Percentiles rank a stretch among this genome's conserved stretches.
phyloP scores from a whole-genome alignment of 1,140 invertebrate genomes.

The Druon quercuslanigerum region DNA sequence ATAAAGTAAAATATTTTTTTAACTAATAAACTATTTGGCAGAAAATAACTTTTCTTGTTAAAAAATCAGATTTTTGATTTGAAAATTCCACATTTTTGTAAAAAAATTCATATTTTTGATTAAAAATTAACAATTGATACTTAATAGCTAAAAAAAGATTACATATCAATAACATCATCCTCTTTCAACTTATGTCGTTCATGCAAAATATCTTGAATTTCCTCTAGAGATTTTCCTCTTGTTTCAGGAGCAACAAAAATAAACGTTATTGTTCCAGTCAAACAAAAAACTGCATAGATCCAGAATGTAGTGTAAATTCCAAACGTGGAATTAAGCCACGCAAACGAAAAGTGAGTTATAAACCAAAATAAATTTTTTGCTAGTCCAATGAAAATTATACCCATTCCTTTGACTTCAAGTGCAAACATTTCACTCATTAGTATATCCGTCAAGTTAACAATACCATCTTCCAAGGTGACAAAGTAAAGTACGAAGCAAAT shows the following conservation, averaged over 20 bases:
- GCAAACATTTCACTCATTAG: constrained; percentile 15
- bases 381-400: not conserved
- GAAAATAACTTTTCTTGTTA: too few species aligned
- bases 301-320: constrained; percentile 8
- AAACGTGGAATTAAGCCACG: not conserved
- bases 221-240: not conserved
- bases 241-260: not conserved
- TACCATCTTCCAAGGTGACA: not conserved
- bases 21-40: too few species aligned
- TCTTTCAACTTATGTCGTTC: not conserved
- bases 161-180: not conserved
- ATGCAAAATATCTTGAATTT: constrained; percentile 24
- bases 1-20: too few species aligned
- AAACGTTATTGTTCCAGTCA: not conserved
- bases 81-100: too few species aligned
- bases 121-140: too few species aligned
- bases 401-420: constrained; percentile 3
- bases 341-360: not conserved
- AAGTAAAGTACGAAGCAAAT: not conserved
- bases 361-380: not conserved
- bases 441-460: not conserved
- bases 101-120: too few species aligned
- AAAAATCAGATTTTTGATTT: too few species aligned
- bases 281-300: constrained; percentile 2
- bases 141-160: too few species aligned